Evolutionary conservation across 64 coral and sea anemone species (phyloP).

Genomic region (Orbicella faveolata): DNA sequence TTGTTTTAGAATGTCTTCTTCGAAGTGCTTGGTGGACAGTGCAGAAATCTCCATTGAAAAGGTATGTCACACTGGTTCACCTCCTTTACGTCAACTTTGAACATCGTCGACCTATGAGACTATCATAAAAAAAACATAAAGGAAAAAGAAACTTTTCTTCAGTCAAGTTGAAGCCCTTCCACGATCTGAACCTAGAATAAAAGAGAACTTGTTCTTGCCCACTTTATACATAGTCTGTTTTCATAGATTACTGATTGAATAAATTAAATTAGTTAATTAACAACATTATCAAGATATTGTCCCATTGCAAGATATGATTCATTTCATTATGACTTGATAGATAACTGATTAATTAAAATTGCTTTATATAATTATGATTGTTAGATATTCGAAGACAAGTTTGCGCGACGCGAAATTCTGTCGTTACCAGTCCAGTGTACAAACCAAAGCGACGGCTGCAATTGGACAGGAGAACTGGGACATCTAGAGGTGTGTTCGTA

Average conservation of each 20-base stretch:
- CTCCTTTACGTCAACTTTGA: no score
- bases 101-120: no score
- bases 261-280: neutral
- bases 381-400: conserved; percentile 35
- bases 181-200: no score
- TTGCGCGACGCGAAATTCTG: conserved; percentile 20
- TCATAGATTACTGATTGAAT: neutral
- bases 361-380: neutral
- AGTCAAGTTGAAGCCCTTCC: no score
- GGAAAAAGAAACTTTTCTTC: no score
- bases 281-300: no score
- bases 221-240: no score
- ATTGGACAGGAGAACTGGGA: conserved; percentile 13
- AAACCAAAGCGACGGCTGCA: conserved; percentile 19
- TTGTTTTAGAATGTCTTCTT: neutral
- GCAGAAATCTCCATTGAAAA: neutral
- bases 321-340: no score
- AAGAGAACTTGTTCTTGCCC: no score
- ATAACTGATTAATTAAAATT: no score
- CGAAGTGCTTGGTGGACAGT: conserved; percentile 1
- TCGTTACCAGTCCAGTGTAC: conserved; percentile 37
- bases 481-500: conserved; percentile 1
- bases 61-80: neutral
- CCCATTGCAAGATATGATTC: no score
- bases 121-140: no score